A percentile compares a stretch with the other conserved stretches of the same genome.
These are phyloP conservation scores for Ormyrus thymus DNA, from an alignment of 2,888 invertebrate genomes.

Conservation along the genomic window DNA sequence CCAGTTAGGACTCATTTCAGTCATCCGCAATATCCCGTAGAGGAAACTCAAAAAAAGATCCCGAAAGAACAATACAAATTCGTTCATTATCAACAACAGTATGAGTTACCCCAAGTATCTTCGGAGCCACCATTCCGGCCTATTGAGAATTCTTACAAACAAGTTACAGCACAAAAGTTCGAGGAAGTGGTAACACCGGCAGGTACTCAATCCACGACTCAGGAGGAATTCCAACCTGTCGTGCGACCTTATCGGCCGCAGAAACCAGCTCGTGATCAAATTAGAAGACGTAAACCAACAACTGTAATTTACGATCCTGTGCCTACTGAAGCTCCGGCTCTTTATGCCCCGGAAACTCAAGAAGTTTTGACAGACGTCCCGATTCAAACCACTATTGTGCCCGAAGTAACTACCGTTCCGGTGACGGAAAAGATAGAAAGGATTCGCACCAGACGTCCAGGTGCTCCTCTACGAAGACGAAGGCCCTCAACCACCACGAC, in stretches of 20 bases:
- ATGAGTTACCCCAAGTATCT: slow-evolving; percentile 48
- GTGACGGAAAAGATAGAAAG: slow-evolving; percentile 55
- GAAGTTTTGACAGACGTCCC: slow-evolving; percentile 63
- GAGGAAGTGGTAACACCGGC: slow-evolving; percentile 51
- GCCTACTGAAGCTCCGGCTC: slow-evolving; percentile 59
- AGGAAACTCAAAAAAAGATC: slow-evolving; percentile 25
- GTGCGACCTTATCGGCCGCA: slow-evolving; percentile 61
- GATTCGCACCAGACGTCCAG: slow-evolving; percentile 63
- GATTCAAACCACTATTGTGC: slow-evolving; percentile 62
- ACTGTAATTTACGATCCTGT: slow-evolving; percentile 53
- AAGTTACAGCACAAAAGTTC: slow-evolving; percentile 53
- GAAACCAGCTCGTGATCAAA: slow-evolving; percentile 61
- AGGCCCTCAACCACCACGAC: slow-evolving; percentile 64
- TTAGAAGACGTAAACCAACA: slow-evolving; percentile 64
- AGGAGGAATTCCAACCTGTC: slow-evolving; percentile 57
- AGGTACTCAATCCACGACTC: slow-evolving; percentile 22
- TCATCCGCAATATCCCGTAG: slow-evolving; percentile 22
- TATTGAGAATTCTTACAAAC: slow-evolving; percentile 47
- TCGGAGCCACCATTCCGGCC: slow-evolving; percentile 55
- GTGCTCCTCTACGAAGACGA: slow-evolving; percentile 61
- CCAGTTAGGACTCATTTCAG: slow-evolving; percentile 19
- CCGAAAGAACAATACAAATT: slow-evolving; percentile 47
- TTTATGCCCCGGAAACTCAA: slow-evolving; percentile 52
- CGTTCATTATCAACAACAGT: slow-evolving; percentile 33
- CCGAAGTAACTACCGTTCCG: slow-evolving; percentile 58